Base-by-base conservation (phyloP, 2,113 vertebrate genomes). In the Cyprinus carpio region DNA sequence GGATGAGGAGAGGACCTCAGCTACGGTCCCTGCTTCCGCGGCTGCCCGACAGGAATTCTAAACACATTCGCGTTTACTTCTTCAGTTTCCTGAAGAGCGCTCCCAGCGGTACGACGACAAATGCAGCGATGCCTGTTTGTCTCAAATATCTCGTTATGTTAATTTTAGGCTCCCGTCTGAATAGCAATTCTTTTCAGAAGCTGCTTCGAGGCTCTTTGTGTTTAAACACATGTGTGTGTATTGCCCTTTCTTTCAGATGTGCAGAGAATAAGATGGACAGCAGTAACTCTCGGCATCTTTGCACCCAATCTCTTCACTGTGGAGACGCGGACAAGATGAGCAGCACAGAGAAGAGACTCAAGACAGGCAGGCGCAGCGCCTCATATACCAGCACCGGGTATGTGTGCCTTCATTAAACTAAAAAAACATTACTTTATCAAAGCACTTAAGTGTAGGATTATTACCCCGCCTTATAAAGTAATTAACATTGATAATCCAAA, bases 201-300 rank as follows among this genome's bases (percentile, higher is more conserved):
- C 9, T 8, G 4, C 29, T 54, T 31, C 9, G 51, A 23, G 2
- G 31, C 31, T 25, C 4, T 77, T 78, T 67, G 62, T 67, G 75
- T 69, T n/a, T 7, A 10, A 27, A 64, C 16, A 0, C 4, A 54
- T 75, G 25, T 51, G 34, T 34, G 58, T 72, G 40, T 40, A 7
- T 37, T 37, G 34, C 34, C 34, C 2, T 31, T 31, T 2, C n/a
- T 74, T 89, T 34, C 92, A 99, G 98, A 90, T 96, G 95, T 54
- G 92, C 46, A 82, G 95, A 97, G 79, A 99, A 99, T 90, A 98
- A 95, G 92, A 99, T 99, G 98, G 95, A 98, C 87, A 98, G 96
- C 91, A 95, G 94, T 90, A 99, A 99, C 92, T 99, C 87, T 97
- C 97, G 34, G 94, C 49, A 97, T 99, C 88, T 94, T 99, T 92